phyloP scores from a whole-genome alignment of 1,140 invertebrate genomes.

The Drosophila trapezifrons region DNA sequence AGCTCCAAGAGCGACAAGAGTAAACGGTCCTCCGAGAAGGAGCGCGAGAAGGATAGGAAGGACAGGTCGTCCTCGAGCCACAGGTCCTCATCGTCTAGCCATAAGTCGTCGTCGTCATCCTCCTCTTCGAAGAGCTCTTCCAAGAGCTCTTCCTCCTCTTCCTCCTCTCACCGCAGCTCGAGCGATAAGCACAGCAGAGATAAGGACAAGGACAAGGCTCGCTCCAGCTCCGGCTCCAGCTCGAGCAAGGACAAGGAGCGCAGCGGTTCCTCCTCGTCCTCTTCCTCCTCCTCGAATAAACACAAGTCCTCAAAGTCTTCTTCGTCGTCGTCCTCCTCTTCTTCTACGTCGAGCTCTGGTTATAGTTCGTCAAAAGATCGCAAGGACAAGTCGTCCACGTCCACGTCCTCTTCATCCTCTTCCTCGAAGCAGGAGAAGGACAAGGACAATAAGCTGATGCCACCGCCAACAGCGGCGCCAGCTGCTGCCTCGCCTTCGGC shows the following conservation, averaged over 20 bases:
- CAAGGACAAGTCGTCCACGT: conserved; percentile 84
- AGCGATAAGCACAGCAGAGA: conserved; percentile 68
- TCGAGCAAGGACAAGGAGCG: conserved; percentile 80
- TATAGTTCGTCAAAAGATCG: conserved; percentile 80
- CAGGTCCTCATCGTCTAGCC: conserved; percentile 64
- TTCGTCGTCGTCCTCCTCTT: conserved; percentile 65
- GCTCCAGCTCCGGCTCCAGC: conserved; percentile 64
- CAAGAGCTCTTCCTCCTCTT: conserved; percentile 74
- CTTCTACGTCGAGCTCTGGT: conserved; percentile 47
- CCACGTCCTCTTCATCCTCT: conserved; percentile 20
- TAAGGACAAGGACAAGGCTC: conserved; percentile 73
- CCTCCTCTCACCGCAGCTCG: conserved; percentile 78
- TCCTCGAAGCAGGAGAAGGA: conserved; percentile 85
- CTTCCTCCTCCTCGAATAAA: conserved; percentile 65
- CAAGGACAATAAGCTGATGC: conserved; percentile 88
- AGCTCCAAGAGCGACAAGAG: conserved; percentile 62
- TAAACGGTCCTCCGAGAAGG: conserved; percentile 80
- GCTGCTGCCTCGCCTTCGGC: conserved; percentile 5
- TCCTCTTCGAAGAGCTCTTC: conserved; percentile 74
- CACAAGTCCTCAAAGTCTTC: conserved; percentile 81
- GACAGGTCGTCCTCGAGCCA: conserved; percentile 39
- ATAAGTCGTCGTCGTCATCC: conserved; percentile 75
- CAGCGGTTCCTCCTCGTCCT: conserved; percentile 62
- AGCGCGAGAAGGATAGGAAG: conserved; percentile 84
- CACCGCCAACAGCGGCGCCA: conserved; percentile 79